Evolutionary conservation across 2,113 vertebrate species (phyloP).

Genomic region (Lampris megalopsis): DNA sequence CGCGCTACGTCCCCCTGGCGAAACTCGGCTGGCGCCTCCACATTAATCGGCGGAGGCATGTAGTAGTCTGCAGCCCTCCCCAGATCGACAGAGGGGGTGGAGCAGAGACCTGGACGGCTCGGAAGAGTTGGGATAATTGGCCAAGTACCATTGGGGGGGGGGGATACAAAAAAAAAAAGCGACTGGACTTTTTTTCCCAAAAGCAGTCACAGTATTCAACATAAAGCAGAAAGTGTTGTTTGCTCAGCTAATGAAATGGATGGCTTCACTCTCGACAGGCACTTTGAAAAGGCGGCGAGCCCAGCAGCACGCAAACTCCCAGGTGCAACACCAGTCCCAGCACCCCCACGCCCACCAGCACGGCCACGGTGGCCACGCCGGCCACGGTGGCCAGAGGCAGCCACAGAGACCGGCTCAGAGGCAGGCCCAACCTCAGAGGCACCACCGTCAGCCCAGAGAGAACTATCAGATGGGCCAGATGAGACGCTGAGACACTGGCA

Average conservation of each 20-base stretch:
- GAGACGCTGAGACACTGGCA: slow-evolving; percentile 88
- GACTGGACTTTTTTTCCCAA: too few relatives aligned
- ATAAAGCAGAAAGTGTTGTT: too few relatives aligned
- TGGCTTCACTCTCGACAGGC: slow-evolving; percentile 78
- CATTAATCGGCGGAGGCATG: too few relatives aligned
- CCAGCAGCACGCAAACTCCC: slow-evolving; percentile 86
- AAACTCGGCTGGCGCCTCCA: too few relatives aligned
- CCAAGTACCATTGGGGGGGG: too few relatives aligned
- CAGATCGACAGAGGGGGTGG: too few relatives aligned
- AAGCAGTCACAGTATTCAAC: too few relatives aligned
- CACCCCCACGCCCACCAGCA: slow-evolving; percentile 84
- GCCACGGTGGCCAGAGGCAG: slow-evolving; percentile 74
- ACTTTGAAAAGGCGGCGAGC: slow-evolving; percentile 97
- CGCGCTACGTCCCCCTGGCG: too few relatives aligned
- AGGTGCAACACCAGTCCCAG: slow-evolving; percentile 85
- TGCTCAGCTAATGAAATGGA: background rate
- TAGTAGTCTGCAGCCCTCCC: too few relatives aligned
- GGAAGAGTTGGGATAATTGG: too few relatives aligned
- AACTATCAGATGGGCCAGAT: slow-evolving; percentile 99
- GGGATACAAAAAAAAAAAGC: too few relatives aligned
- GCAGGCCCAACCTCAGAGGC: slow-evolving; percentile 90
- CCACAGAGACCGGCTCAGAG: slow-evolving; percentile 71
- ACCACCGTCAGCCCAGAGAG: slow-evolving; percentile 91
- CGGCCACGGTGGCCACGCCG: slow-evolving; percentile 75
- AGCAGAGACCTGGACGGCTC: too few relatives aligned